Conservation (phyloP, 2,797 vertebrate genomes). For the Sitta carolinensis region DNA sequence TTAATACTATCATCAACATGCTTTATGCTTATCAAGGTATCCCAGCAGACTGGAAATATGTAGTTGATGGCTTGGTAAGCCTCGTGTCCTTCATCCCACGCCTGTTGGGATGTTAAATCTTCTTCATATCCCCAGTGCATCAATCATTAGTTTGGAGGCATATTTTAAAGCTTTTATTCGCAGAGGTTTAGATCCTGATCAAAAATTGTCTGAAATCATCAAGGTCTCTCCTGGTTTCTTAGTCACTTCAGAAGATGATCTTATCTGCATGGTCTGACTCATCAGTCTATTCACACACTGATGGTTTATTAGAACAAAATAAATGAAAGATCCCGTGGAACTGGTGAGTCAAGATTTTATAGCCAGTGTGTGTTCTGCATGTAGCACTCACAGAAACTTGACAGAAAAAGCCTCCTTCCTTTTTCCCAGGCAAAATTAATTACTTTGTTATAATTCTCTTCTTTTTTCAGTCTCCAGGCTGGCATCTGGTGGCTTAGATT, state of each 20-base stretch:
- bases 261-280: not conserved
- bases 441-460: not conserved
- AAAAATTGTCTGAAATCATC: not conserved
- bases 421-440: not conserved
- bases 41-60: not conserved
- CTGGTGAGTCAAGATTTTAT: not conserved
- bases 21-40: not conserved
- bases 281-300: not conserved
- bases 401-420: not conserved
- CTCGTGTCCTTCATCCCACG: not conserved
- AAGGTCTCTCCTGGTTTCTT: not conserved
- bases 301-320: not conserved
- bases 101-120: not conserved
- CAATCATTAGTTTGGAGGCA: not conserved
- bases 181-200: not conserved
- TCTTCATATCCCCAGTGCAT: not conserved
- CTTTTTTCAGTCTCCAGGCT: not conserved
- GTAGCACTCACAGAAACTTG: not conserved
- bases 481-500: not conserved
- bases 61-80: not conserved
- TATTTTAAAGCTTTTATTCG: slow-evolving; percentile 20
- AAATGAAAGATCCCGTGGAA: not conserved
- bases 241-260: not conserved
- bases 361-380: not conserved
- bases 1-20: not conserved